Evolutionary conservation across 2,113 vertebrate species (phyloP).

Genomic region (Serinus canaria): DNA sequence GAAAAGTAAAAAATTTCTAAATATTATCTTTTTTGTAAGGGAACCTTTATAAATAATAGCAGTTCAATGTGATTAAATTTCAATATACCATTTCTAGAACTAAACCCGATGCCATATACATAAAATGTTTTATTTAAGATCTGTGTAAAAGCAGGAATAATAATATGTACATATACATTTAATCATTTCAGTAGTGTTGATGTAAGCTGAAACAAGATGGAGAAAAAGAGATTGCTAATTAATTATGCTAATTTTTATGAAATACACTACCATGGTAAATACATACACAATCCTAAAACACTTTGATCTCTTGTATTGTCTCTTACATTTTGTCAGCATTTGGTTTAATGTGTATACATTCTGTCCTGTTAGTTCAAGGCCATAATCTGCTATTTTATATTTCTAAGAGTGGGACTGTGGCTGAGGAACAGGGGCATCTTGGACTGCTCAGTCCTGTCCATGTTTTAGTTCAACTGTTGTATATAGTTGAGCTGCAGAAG

Average conservation of each 20-base stretch:
- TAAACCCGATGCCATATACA: background rate
- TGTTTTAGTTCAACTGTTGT: background rate
- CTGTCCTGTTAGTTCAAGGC: background rate
- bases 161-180: background rate
- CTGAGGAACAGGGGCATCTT: background rate
- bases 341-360: background rate
- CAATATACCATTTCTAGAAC: conserved; percentile 2
- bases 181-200: background rate
- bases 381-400: background rate
- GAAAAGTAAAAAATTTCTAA: background rate
- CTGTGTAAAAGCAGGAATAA: background rate
- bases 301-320: background rate
- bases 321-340: background rate
- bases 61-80: background rate
- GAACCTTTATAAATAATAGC: background rate
- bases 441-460: background rate
- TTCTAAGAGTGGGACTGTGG: background rate
- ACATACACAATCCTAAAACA: background rate
- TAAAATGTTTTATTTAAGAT: background rate
- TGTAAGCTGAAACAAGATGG: background rate
- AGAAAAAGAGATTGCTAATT: background rate
- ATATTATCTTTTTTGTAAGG: background rate
- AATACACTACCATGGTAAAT: background rate
- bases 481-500: background rate
- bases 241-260: background rate